These are phyloP conservation scores for Silurus asotus DNA, from an alignment of 2,113 vertebrate genomes.

Conservation along the genomic window DNA sequence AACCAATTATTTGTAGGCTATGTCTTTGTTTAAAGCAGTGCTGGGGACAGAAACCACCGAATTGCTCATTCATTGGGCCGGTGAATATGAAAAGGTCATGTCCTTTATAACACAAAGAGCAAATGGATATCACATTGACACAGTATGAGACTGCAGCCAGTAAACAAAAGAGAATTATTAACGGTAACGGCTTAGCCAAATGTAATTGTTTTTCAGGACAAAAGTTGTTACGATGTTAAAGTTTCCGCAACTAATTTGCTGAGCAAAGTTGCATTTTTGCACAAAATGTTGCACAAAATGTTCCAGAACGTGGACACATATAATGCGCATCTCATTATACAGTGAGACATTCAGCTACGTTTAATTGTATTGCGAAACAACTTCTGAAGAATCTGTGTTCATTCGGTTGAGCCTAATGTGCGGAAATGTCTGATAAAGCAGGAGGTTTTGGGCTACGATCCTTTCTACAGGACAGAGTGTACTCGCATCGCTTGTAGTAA, in stretches of 20 bases:
- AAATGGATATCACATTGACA: conserved; percentile 39
- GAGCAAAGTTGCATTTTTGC: background rate
- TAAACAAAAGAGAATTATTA: conserved; percentile 43
- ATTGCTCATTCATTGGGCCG: conserved; percentile 38
- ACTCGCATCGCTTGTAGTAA: background rate
- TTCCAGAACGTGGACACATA: background rate
- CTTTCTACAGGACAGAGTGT: conserved; percentile 3
- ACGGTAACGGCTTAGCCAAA: conserved; percentile 3
- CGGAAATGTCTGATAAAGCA: background rate
- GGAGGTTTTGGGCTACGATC: background rate
- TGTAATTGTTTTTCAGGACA: conserved; percentile 25
- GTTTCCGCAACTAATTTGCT: background rate
- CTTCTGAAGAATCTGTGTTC: background rate
- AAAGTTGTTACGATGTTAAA: conserved; percentile 19
- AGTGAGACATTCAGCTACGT: background rate
- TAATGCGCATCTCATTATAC: background rate
- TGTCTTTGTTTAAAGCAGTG: conserved; percentile 46
- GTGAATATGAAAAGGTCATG: conserved; percentile 52
- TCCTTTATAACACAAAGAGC: conserved; percentile 50
- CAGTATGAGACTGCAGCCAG: conserved; percentile 19
- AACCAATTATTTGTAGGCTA: conserved; percentile 21
- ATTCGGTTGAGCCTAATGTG: background rate
- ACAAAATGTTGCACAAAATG: background rate
- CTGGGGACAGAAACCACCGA: conserved; percentile 27
- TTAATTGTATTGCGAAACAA: background rate